Percentiles rank a stretch among this genome's conserved stretches.
Evolutionary conservation across 1,140 invertebrate genomes (phyloP).

Genomic region (Drosophila mayri): DNA sequence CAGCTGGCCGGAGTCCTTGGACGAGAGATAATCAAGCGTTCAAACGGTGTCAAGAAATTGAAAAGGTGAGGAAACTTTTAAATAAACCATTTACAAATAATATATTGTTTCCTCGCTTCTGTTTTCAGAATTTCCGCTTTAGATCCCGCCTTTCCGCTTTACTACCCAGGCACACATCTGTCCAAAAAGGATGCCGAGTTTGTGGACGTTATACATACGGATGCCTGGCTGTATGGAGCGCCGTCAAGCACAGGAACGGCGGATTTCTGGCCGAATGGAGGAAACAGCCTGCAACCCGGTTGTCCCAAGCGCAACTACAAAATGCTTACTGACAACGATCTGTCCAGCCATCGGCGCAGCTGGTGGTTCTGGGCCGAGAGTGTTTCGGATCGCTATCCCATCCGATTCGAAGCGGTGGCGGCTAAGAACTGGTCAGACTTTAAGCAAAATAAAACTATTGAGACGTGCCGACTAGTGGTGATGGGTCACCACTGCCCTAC

Average conservation of each 20-base stretch:
- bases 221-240: constrained; percentile 87
- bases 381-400: constrained; percentile 85
- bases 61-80: constrained; percentile 62
- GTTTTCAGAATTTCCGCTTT: constrained; percentile 86
- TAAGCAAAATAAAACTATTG: constrained; percentile 67
- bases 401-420: constrained; percentile 85
- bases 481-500: constrained; percentile 83
- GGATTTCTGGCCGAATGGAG: constrained; percentile 88
- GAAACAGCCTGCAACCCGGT: constrained; percentile 87
- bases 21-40: constrained; percentile 76
- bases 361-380: constrained; percentile 88
- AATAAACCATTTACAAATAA: neutral
- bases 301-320: constrained; percentile 85
- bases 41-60: constrained; percentile 67
- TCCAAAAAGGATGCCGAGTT: constrained; percentile 88
- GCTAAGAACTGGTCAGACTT: constrained; percentile 85
- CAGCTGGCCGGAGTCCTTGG: constrained; percentile 90
- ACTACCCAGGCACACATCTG: constrained; percentile 87
- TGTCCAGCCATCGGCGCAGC: constrained; percentile 89
- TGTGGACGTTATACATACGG: constrained; percentile 90
- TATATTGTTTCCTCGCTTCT: no score
- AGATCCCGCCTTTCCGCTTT: constrained; percentile 87
- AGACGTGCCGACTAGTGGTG: constrained; percentile 46
- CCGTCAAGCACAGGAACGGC: constrained; percentile 86
- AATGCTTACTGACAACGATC: constrained; percentile 83